Base-by-base conservation (phyloP, 1,140 invertebrate genomes). In the Oncopeltus fasciatus region DNA sequence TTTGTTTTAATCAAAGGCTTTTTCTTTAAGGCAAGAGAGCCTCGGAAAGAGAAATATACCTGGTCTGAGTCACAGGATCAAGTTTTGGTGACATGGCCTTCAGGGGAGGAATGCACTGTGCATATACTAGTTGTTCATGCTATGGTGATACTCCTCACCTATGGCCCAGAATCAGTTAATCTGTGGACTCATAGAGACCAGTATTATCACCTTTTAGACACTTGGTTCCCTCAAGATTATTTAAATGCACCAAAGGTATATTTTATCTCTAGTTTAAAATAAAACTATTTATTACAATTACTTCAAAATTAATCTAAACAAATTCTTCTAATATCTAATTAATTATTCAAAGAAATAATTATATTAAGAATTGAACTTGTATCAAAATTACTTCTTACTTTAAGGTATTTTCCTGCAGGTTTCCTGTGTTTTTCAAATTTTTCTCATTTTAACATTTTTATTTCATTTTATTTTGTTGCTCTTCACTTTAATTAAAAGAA, bases 41-140 rank as follows among this genome's bases (percentile, higher is more conserved):
- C 77, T 24, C 70, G 75, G 29, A 75, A 74, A 64, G 76, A 77
- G 61, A 71, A 72, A 5, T 71, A 72, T 60, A 69, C 71, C 11
- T 76, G 74, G 74, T 66, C 66, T 28, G 69, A 70, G 51, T 66
- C 60, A 61, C 84, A 86, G 60, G 83, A 85, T 67, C 76, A 85
- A 60, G 77, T 88, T 24, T 72, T 88, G 21, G 81, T 98, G 3
- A 84, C 89, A 66, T 97, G 93, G 87, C 77, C 81, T n/a, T 81
- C 80, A 46, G 90, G 90, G 0, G 83, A 91, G 60, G 82, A 87
- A 67, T 87, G 88, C 44, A 88, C 86, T 0, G 79, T 97, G 72
- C 88, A 94, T 70, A 85, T 93, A 62, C 74, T 94, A 4, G 85
- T 95, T 0, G 89, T 96, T 29, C 92, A 97, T 70, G 91, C 93